These are phyloP conservation scores for Drosophila tani DNA, from an alignment of 1,140 invertebrate species.

Conservation along the genomic window DNA sequence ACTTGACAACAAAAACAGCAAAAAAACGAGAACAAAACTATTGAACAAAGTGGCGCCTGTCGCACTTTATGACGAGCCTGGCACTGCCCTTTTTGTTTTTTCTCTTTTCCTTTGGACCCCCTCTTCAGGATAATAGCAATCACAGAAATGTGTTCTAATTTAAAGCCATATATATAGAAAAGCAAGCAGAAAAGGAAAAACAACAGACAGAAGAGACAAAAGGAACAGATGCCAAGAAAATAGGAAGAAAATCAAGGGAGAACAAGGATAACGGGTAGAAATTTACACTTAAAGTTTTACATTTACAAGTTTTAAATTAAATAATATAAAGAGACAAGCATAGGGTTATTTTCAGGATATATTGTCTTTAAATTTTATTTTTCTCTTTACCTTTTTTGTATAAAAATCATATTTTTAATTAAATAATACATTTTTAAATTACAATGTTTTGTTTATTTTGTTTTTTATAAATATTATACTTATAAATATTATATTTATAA, in stretches of 20 bases:
- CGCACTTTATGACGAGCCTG: conserved; percentile 67
- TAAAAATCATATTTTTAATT: too few relatives aligned
- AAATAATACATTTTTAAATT: too few relatives aligned
- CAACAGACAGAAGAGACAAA: conserved; percentile 37
- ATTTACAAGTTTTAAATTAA: not conserved
- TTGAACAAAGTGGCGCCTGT: conserved; percentile 77
- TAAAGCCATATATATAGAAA: conserved; percentile 70
- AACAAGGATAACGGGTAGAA: not conserved
- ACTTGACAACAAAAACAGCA: conserved; percentile 66
- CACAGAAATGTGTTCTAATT: conserved; percentile 81
- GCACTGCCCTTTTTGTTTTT: conserved; percentile 19
- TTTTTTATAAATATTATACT: too few relatives aligned
- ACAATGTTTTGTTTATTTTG: too few relatives aligned
- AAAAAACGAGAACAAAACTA: conserved; percentile 60
- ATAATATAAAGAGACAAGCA: not conserved
- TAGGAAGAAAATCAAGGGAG: conserved; percentile 10
- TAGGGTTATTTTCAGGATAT: too few relatives aligned
- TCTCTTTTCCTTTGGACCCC: not conserved
- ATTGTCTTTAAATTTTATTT: too few relatives aligned
- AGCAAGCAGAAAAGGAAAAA: conserved; percentile 29
- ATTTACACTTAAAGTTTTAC: not conserved
- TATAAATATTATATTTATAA: too few relatives aligned
- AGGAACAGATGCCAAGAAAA: conserved; percentile 75
- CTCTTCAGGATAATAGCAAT: conserved; percentile 58
- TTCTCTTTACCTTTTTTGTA: too few relatives aligned